phyloP scores from a whole-genome alignment of 2,888 invertebrate genomes.

The Meganola albula region DNA sequence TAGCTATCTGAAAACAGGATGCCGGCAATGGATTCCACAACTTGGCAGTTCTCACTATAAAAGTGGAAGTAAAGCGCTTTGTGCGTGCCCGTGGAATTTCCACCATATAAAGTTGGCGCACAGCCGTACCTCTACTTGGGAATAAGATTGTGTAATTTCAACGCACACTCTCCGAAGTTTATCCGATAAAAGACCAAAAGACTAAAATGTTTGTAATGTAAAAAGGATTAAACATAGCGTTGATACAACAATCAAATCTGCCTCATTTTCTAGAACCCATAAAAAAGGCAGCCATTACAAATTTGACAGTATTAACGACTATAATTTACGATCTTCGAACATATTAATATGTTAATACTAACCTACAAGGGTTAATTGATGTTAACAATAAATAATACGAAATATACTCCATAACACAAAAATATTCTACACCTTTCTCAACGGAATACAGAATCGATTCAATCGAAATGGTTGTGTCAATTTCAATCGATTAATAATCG shows the following conservation, averaged over 20 bases:
- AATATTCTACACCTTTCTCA: constrained; percentile 50
- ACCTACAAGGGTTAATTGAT: constrained; percentile 60
- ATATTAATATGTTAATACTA: constrained; percentile 57
- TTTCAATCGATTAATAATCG: constrained; percentile 41
- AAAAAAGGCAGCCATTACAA: constrained; percentile 25
- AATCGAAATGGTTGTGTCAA: constrained; percentile 38
- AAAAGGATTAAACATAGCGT: too few relatives aligned
- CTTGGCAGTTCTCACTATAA: too few relatives aligned
- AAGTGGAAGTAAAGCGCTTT: too few relatives aligned
- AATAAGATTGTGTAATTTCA: too few relatives aligned
- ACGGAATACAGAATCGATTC: constrained; percentile 47
- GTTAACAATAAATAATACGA: constrained; percentile 57
- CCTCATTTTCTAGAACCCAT: constrained; percentile 42
- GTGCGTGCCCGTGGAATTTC: too few relatives aligned
- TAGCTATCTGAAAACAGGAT: too few relatives aligned
- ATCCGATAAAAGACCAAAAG: too few relatives aligned
- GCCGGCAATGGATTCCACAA: too few relatives aligned
- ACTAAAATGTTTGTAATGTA: too few relatives aligned
- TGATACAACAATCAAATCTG: constrained; percentile 53
- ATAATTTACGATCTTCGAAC: constrained; percentile 53
- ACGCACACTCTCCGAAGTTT: too few relatives aligned
- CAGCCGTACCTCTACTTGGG: too few relatives aligned
- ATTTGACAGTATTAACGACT: constrained; percentile 35
- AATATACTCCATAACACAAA: constrained; percentile 34
- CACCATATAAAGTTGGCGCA: too few relatives aligned